Percentiles rank a stretch among this genome's conserved stretches.
These are phyloP conservation scores for Dermochelys coriacea DNA, from an alignment of 2,797 vertebrate genomes.

Conservation along the genomic window DNA sequence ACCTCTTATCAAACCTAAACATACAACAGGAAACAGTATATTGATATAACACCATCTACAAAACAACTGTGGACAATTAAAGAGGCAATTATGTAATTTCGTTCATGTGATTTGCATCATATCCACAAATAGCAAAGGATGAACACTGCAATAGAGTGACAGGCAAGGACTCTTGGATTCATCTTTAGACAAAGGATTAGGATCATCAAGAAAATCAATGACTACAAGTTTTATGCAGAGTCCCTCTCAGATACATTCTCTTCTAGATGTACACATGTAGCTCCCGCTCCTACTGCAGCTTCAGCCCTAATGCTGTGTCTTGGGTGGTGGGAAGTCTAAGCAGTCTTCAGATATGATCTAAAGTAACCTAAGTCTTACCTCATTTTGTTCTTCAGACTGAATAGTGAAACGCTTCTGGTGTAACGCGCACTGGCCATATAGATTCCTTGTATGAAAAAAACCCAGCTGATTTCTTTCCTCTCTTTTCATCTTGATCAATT, in stretches of 20 bases:
- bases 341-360: not conserved
- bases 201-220: conserved; percentile 23
- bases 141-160: not conserved
- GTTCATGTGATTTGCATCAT: conserved; percentile 8
- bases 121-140: not conserved
- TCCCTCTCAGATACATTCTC: not conserved
- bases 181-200: not conserved
- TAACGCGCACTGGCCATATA: not conserved
- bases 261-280: not conserved
- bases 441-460: not conserved
- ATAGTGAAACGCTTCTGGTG: not conserved
- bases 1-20: conserved; percentile 26
- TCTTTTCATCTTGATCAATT: not conserved
- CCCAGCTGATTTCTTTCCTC: not conserved
- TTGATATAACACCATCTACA: not conserved
- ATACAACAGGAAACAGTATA: not conserved
- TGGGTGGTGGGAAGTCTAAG: not conserved
- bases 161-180: not conserved
- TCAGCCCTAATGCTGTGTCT: not conserved
- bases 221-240: not conserved
- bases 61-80: not conserved
- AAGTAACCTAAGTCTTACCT: not conserved
- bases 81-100: not conserved
- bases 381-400: not conserved
- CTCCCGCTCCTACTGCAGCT: not conserved